Conservation (phyloP, 2,113 vertebrate genomes). For the Bungarus multicinctus region DNA sequence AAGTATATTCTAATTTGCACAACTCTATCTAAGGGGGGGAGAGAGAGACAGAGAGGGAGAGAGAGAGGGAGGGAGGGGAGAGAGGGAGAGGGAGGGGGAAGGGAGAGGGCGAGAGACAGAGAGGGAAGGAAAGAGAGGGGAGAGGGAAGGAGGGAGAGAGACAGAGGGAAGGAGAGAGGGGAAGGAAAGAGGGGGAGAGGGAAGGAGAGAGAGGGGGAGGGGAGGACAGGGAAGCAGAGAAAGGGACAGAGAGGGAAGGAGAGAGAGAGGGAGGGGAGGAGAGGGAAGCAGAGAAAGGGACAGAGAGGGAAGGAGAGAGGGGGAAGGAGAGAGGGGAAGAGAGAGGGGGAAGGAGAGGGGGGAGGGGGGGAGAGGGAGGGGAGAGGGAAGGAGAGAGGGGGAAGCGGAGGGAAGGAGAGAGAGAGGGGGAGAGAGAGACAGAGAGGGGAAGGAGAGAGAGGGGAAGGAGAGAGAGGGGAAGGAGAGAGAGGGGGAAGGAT, state of each 20-base stretch:
- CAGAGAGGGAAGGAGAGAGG: background rate
- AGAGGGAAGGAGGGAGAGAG: no score
- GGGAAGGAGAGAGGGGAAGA: background rate
- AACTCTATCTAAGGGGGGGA: background rate
- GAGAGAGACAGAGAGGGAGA: no score
- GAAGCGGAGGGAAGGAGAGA: background rate
- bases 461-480: no score
- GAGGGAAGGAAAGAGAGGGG: background rate
- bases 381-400: background rate
- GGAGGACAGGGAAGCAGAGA: no score
- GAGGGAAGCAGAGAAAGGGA: no score
- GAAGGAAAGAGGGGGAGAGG: background rate
- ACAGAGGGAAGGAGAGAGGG: background rate
- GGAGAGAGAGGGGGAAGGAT: no score
- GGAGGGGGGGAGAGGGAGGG: no score
- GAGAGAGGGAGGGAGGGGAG: no score
- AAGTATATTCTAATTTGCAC: background rate
- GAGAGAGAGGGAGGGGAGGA: background rate
- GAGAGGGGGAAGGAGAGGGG: background rate
- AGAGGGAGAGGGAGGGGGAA: fast-evolving
- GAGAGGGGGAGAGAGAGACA: no score
- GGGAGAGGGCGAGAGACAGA: no score
- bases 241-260: background rate
- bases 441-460: no score
- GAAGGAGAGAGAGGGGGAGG: background rate